Base-by-base conservation (phyloP, 92 coral and sea anemone genomes). In the Heliopora coerulea region DNA sequence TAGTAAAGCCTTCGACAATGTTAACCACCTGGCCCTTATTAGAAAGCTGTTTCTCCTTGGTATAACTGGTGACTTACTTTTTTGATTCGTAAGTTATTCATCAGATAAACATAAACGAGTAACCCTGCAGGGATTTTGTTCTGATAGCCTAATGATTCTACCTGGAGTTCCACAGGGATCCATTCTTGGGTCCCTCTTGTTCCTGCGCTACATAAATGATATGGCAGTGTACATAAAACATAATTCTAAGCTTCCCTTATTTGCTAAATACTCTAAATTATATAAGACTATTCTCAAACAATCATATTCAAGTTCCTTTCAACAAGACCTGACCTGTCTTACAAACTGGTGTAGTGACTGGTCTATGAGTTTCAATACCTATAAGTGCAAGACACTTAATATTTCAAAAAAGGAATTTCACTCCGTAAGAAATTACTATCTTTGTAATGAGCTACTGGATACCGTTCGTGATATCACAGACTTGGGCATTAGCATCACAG, bases 401-500 rank as follows among this genome's bases (percentile, higher is more conserved):
- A 60, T 56, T 41, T 75, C 67, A 0, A 18, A 31, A 28, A 30
- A 61, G 21, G 32, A 61, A 23, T 29, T 23, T 21, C 27, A 19
- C 27, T 15, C 61, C 21, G 12, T 56, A 56, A 2, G 61, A 27
- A 56, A 7, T 21, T 56, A 56, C 26, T 27, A 56, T 21, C 61
- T 56, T 21, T 8, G 25, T 11, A 19, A 56, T 30, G 30, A 56
- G 2, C 11, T 30, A 9, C 28, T 56, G 62, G 62, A 56, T 21
- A 56, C 31, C 20, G 65, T 59, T 15, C 33, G 68, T 25, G 60
- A 76, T 29, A 77, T 69, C 56, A 81, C 48, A 19, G 86, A 86
- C 34, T 67, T 86, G 56, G 83, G 86, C 56, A 74, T 82, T 32
- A 81, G 56, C 66, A 37, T 82, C 24, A 73, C 81, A 48, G 30